Conservation (phyloP, 2,797 vertebrate genomes). For the Microctenopoma lineatum region DNA sequence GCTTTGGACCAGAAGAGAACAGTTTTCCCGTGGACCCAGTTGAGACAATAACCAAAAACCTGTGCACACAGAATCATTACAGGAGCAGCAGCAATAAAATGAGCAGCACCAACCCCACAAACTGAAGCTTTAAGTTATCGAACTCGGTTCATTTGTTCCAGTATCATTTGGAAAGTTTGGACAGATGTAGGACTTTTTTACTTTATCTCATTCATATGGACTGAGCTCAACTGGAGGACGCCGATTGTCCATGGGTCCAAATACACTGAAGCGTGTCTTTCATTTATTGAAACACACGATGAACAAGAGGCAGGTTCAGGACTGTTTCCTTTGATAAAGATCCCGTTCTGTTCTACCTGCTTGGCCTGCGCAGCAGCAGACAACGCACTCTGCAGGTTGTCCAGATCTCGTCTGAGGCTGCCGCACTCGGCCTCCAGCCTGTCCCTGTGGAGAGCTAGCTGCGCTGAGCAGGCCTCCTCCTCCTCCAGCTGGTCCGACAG, state of each 20-base stretch:
- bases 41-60: too few species aligned
- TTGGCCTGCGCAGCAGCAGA: constrained; percentile 72
- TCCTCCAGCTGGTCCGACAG: constrained; percentile 80
- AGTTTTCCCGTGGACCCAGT: not conserved
- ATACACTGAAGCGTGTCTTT: too few species aligned
- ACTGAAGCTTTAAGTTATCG: too few species aligned
- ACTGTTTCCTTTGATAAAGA: not conserved
- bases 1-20: not conserved
- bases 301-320: not conserved
- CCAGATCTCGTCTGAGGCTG: constrained; percentile 78
- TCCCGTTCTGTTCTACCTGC: constrained; percentile 67
- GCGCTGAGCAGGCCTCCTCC: constrained; percentile 76
- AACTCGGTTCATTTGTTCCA: too few species aligned
- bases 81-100: too few species aligned
- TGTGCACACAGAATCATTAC: too few species aligned
- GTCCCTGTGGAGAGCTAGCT: constrained; percentile 75
- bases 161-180: too few species aligned
- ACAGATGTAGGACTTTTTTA: too few species aligned
- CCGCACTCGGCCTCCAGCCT: constrained; percentile 80
- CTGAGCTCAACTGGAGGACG: too few species aligned
- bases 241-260: too few species aligned
- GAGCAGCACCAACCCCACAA: too few species aligned
- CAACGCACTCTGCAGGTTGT: constrained; percentile 78
- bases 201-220: too few species aligned
- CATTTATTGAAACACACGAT: not conserved